A percentile compares a stretch with the other conserved stretches of the same genome.
Conservation (phyloP, 2,888 invertebrate species). For the Orthosia incerta region DNA sequence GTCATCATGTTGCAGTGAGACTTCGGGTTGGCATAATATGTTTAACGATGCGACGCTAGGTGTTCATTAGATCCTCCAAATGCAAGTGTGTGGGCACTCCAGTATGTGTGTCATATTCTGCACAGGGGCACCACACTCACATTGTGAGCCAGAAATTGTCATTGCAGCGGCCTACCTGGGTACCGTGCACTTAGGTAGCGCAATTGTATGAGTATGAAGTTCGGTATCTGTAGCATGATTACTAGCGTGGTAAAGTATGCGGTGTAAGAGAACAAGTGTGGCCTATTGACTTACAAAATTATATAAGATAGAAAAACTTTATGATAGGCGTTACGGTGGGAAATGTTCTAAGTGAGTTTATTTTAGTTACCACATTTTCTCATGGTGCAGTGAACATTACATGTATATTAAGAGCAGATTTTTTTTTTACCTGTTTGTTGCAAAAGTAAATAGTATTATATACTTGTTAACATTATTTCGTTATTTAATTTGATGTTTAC, state of each 20-base stretch:
- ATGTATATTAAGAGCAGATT: constrained; percentile 13
- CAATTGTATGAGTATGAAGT: neutral
- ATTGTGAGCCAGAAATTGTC: too few relatives aligned
- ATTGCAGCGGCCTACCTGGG: too few relatives aligned
- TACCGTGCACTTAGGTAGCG: neutral
- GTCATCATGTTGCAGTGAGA: too few relatives aligned
- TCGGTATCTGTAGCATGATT: constrained; percentile 17
- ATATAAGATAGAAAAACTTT: constrained; percentile 54
- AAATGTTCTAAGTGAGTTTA: constrained; percentile 37
- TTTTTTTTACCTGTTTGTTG: neutral
- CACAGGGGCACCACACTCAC: too few relatives aligned
- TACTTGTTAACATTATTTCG: neutral
- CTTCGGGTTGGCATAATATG: too few relatives aligned
- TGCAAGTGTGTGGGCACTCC: too few relatives aligned
- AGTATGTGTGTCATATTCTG: too few relatives aligned
- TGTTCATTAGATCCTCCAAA: too few relatives aligned
- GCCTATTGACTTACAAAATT: constrained; percentile 61
- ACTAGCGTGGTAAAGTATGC: constrained; percentile 2
- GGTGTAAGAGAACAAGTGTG: constrained; percentile 31
- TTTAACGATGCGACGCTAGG: too few relatives aligned
- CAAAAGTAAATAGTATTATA: neutral
- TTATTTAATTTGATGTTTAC: neutral
- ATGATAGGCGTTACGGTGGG: constrained; percentile 51
- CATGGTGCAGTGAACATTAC: constrained; percentile 28
- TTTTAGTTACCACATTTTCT: constrained; percentile 49